Base-by-base conservation (phyloP, 2,797 vertebrate genomes). In the Aldrovandia affinis region DNA sequence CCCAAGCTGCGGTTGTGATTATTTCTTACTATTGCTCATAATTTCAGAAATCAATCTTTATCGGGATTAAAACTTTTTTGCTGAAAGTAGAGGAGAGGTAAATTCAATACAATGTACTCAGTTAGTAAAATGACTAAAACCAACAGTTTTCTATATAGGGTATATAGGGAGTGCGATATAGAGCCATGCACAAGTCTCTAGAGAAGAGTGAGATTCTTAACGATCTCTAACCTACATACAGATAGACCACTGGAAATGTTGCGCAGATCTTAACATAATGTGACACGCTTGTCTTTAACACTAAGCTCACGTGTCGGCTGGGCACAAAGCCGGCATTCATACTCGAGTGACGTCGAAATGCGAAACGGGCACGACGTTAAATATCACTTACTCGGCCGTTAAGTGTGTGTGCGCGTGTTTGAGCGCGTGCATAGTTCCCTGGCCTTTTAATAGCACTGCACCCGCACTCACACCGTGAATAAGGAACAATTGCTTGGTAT, bases 31-130 rank as follows among this genome's bases (percentile, higher is more conserved):
- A 65, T 78, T 78, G 52, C n/a, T 44, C n/a, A 10, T 77, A 54
- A 22, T 55, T 20, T 59, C 44, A 50, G 33, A 28, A 54, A 77
- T 77, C 73, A 47, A 73, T 77, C 25, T 47, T 12, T 42, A 42
- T 6, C n/a, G 33, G 47, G 33, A 73, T 59, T 2, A 42, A 20
- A 54, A 47, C 14, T n/a, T 39, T 70, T 36, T 52, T 80, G 78
- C 54, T 70, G 44, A 84, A 84, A 22, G 83, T 55, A 65, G n/a
- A 44, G 59, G 59, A 36, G 47, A 80, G 65, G 50, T 73, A n/a
- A 81, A 65, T 55, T 73, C 36, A 70, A 30, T 57, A 18, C 36
- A 44, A 50, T 57, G 39, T 28, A 78, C 44, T 75, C 30, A 55
- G 55, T 25, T 59, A 68, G 12, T 59, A 79, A 50, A 14, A n/a